These are phyloP conservation scores for Xenops minutus DNA, from an alignment of 2,797 vertebrate genomes.

Conservation along the genomic window DNA sequence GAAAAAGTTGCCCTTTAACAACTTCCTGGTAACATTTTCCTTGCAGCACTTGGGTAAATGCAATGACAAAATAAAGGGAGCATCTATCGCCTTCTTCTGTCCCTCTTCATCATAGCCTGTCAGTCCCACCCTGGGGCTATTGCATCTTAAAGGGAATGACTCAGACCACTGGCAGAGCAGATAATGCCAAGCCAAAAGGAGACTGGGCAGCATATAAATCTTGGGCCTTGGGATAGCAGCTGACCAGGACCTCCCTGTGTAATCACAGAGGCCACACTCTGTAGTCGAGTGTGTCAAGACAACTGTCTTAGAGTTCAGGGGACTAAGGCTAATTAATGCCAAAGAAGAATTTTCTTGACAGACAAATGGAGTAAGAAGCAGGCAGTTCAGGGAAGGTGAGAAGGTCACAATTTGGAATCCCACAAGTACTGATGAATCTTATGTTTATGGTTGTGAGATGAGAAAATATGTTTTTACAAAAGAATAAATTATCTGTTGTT, in stretches of 20 bases:
- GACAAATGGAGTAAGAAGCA: neutral
- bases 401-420: neutral
- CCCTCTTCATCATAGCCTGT: constrained; percentile 44
- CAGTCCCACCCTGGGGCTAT: neutral
- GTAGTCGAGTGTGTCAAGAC: neutral
- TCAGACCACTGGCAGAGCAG: constrained; percentile 13
- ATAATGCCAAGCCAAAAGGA: constrained; percentile 31
- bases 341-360: neutral
- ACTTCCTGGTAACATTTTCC: constrained; percentile 44
- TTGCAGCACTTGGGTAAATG: constrained; percentile 33
- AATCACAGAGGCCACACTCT: neutral
- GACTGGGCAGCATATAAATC: neutral
- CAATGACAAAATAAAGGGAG: constrained; percentile 44
- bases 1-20: constrained; percentile 65
- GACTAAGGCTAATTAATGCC: neutral
- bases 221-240: neutral
- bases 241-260: neutral
- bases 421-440: neutral
- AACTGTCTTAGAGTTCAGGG: neutral
- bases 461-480: neutral
- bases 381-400: neutral
- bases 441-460: neutral
- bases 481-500: neutral
- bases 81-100: neutral
- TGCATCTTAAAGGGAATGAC: constrained; percentile 15